These are phyloP conservation scores for Patella ulyssiponensis DNA, from an alignment of 2,888 invertebrate species.

Conservation along the genomic window DNA sequence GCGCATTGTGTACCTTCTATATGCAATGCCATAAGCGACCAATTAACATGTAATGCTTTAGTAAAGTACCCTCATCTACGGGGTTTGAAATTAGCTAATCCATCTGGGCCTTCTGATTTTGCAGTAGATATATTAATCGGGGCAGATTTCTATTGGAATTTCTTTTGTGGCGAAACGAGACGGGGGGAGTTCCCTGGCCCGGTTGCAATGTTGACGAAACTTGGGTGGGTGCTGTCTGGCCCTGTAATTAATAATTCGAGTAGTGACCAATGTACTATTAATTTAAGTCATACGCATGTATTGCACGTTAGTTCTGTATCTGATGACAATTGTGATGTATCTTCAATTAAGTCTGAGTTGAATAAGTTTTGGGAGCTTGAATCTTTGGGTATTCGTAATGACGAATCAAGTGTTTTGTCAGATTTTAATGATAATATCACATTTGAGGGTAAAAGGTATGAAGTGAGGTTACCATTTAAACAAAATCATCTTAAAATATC, in stretches of 20 bases:
- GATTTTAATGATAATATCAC: background rate
- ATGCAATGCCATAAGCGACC: background rate
- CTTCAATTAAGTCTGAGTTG: background rate
- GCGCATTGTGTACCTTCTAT: too few relatives aligned
- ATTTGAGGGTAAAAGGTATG: background rate
- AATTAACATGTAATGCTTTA: background rate
- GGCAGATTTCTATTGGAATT: background rate
- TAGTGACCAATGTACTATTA: background rate
- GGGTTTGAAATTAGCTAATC: too few relatives aligned
- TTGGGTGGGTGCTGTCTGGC: background rate
- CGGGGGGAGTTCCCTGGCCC: background rate
- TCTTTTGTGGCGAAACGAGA: background rate
- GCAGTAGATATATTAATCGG: constrained; percentile 1
- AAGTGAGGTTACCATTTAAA: background rate
- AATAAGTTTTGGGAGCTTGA: background rate
- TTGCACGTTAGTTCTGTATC: background rate
- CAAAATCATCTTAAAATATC: background rate
- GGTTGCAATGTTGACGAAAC: background rate
- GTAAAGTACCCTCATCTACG: background rate
- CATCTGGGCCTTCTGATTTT: background rate
- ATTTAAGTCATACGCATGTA: constrained; percentile 7
- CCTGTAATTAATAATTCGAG: background rate
- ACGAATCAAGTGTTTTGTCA: background rate
- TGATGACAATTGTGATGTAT: background rate
- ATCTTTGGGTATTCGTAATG: background rate